Conservation (phyloP, 1,140 invertebrate species). For the Maconellicoccus hirsutus region DNA sequence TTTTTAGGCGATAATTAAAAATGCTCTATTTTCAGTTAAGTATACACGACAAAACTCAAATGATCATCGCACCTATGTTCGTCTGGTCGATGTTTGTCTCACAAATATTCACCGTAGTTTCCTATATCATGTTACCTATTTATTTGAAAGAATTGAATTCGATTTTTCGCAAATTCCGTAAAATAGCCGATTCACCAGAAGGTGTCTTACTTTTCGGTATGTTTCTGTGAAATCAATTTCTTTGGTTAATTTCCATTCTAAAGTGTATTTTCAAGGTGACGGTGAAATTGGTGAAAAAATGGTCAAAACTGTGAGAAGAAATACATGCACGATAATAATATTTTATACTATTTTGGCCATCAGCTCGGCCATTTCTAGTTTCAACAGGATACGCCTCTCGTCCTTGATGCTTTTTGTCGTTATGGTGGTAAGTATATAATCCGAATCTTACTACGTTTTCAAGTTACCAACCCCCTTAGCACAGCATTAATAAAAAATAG, state of each 20-base stretch:
- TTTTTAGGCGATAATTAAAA: not conserved
- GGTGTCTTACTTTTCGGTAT: not conserved
- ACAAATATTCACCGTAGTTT: constrained; percentile 8
- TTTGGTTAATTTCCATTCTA: not conserved
- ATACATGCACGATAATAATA: constrained; percentile 15
- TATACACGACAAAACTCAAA: constrained; percentile 25
- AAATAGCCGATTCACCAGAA: not conserved
- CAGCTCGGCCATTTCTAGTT: constrained; percentile 11
- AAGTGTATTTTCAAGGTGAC: constrained; percentile 1
- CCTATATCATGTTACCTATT: constrained; percentile 11
- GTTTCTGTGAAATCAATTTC: not conserved
- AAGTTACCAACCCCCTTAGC: too few species aligned
- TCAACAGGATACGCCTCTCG: constrained; percentile 22
- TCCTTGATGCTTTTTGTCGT: not conserved
- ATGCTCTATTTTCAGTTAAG: constrained; percentile 17
- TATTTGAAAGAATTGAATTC: constrained; percentile 15
- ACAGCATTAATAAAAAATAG: too few species aligned
- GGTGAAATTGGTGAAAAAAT: not conserved
- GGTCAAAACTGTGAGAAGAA: not conserved
- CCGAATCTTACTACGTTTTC: not conserved
- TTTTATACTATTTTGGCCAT: constrained; percentile 10
- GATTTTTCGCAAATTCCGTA: constrained; percentile 13
- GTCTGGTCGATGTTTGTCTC: constrained; percentile 15
- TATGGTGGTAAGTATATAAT: constrained; percentile 7
- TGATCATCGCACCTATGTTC: constrained; percentile 24